Evolutionary conservation across 2,888 invertebrate genomes (phyloP), one percentile per base, ranked within the genome.

Genomic region (Eilema griseolum): DNA sequence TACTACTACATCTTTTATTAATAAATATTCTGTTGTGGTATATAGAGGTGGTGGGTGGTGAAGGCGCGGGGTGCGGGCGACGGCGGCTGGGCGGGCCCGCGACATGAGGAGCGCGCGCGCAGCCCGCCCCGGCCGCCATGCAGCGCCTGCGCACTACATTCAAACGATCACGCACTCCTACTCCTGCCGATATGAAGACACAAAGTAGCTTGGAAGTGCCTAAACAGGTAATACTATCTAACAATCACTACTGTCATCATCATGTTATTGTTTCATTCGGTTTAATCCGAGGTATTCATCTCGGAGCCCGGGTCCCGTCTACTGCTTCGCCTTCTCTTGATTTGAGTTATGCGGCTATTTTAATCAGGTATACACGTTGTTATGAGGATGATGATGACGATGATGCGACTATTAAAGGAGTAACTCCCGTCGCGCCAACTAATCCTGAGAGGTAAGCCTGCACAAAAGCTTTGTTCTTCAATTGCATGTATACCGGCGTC

Each of bases 161-260:
- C 96, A 98, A 97, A 95, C 97, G 98, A 89, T 98, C 98, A 91
- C 97, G 97, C 88, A 98, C 98, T 82, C 98, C 98, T 78, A 98
- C 98, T 77, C 98, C 98, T 82, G 97, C 97, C 88, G 98, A 98
- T 95, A 98, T 98, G 98, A 98, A 98, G 96, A 97, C 97, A 81
- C 98, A 98, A 91, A 98, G 98, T 94, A 98, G 98, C 93, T 96
- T 98, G 85, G 98, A 98, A 92, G 98, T 98, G 85, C 98, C 98
- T 81, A 98, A 98, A 90, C 98, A 98, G 96, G 96, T 96, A 87
- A 76, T 8, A 26, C n/a, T 5, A 62, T 33, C 63, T 16, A 7
- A 12, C 2, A 28, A 64, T 26, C 16, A 46, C 16, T 14, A 52
- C n/a, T n/a, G 52, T 52, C 52, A 52, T 52, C 52, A n/a, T 46